Evolutionary conservation across 2,113 vertebrate genomes (phyloP), one percentile per base, ranked within the genome.

Genomic region (Gracilinanus agilis): DNA sequence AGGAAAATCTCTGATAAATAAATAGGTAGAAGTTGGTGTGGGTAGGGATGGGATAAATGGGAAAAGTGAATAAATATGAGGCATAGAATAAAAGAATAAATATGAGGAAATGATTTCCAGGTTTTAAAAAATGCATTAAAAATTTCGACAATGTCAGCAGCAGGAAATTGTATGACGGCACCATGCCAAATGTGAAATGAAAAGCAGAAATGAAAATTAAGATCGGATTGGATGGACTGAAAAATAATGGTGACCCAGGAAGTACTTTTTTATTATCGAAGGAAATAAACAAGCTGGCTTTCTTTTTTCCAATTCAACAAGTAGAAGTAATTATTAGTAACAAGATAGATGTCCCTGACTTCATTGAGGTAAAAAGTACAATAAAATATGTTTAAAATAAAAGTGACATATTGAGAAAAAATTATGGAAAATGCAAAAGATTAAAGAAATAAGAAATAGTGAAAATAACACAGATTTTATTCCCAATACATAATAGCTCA

Each of bases 81-180:
- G 34, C 34, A 75, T n/a, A 75, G 13, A 75, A 75, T 75, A 75
- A 75, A 83, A 83, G 67, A 83, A 40, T 40, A 40, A 83, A 40
- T 83, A 83, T 23, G 67, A n/a, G 67, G 67, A 83, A 83, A 83
- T 83, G 67, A 83, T 83, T 83, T 83, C 67, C 67, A 83, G 67
- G 67, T 83, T 83, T 40, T 23, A 83, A 83, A 40, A 83, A 83
- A 40, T 83, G 67, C 67, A 83, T 83, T 83, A 83, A 83, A 83
- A 83, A 83, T 83, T 83, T 83, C 67, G 40, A 83, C 67, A 83
- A 83, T 40, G 67, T 83, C 67, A 83, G 67, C 67, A 40, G 19
- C 67, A 83, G 67, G 67, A 83, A 40, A 83, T 83, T 83, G 67
- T 40, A 40, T 83, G 67, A 83, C n/a, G 67, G 34, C 34, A 83